Base-by-base conservation (phyloP, 2,888 invertebrate species). In the Eristalis intricaria region DNA sequence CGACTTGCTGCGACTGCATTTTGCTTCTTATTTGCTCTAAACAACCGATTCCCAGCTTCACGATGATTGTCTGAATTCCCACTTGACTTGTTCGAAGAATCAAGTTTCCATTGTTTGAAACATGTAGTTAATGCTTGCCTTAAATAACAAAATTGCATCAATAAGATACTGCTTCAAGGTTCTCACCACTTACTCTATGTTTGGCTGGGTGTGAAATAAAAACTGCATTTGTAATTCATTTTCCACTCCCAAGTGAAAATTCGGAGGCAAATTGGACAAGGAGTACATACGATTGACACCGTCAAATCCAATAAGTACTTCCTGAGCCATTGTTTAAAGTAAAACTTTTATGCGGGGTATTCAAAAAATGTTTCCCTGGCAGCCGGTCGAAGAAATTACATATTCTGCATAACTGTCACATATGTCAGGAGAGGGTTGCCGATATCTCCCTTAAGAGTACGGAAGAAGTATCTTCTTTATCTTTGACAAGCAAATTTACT, bases 21-120 rank as follows among this genome's bases (percentile, higher is more conserved):
- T 4, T 10, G 35, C 64, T 60, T 61, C 19, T 73, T 82, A 8
- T 78, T 86, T 0, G 81, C 73, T n/a, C 76, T 89, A 58, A 90
- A 91, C 0, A 89, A 19, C 0, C 69, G 69, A 76, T 92, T 92
- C 3, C 92, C 92, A 58, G 90, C 77, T 38, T 91, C 90, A 4
- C 92, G 89, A 0, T 90, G 65, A 2, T 19, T 3, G 0, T 89
- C 86, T 0, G 92, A 90, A 1, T 29, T 19, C n/a, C 11, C 29
- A 1, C 0, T 5, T 1, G 77, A 78, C 40, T 83, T 86, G 11
- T 40, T 32, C 0, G 66, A 38, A 22, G 15, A 19, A 1, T 61
- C 74, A 2, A 29, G 2, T 32, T 76, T 70, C 11, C 70, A 26
- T 23, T 32, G 4, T 4, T 63, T 19, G n/a, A 79, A 11, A 56